Conservation (phyloP, 1,140 invertebrate genomes). For the Andrena cerasifolii region DNA sequence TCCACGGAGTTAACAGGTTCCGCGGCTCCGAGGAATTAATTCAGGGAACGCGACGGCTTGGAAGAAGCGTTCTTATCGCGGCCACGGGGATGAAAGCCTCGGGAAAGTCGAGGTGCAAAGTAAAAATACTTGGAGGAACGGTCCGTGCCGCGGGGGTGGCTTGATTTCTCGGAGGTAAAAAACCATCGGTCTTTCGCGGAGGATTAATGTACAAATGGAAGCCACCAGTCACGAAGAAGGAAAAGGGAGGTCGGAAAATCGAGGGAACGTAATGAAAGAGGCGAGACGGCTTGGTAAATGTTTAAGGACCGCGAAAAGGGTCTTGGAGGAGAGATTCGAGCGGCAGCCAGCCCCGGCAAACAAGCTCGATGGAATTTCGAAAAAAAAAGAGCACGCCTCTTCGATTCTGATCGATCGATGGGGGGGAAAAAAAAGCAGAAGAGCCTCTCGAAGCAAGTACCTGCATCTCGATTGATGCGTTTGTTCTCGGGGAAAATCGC, state of each 20-base stretch:
- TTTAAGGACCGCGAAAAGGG: slow-evolving; percentile 11
- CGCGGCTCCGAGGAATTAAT: slow-evolving; percentile 41
- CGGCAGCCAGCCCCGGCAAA: background rate
- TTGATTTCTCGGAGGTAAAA: slow-evolving; percentile 25
- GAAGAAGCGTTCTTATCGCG: slow-evolving; percentile 4
- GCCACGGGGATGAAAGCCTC: slow-evolving; percentile 19
- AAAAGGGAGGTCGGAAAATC: background rate
- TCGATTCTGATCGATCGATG: background rate
- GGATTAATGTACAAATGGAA: slow-evolving; percentile 26
- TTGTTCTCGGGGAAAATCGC: background rate
- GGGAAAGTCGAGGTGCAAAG: background rate
- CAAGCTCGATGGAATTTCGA: background rate
- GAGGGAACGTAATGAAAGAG: slow-evolving; percentile 8
- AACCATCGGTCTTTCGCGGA: slow-evolving; percentile 11
- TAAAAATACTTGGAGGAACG: slow-evolving; percentile 39
- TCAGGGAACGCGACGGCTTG: background rate
- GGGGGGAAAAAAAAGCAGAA: too few species aligned
- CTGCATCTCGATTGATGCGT: slow-evolving; percentile 6
- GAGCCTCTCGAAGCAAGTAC: too few species aligned
- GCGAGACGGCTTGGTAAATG: slow-evolving; percentile 1
- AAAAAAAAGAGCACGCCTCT: background rate
- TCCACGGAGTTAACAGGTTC: slow-evolving; percentile 10
- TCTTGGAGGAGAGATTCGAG: background rate
- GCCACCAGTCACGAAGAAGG: background rate
- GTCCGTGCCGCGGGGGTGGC: slow-evolving; percentile 11